Evolutionary conservation across 1,140 invertebrate genomes (phyloP), one percentile per base, ranked within the genome.

Genomic region (Nautilus pompilius): DNA sequence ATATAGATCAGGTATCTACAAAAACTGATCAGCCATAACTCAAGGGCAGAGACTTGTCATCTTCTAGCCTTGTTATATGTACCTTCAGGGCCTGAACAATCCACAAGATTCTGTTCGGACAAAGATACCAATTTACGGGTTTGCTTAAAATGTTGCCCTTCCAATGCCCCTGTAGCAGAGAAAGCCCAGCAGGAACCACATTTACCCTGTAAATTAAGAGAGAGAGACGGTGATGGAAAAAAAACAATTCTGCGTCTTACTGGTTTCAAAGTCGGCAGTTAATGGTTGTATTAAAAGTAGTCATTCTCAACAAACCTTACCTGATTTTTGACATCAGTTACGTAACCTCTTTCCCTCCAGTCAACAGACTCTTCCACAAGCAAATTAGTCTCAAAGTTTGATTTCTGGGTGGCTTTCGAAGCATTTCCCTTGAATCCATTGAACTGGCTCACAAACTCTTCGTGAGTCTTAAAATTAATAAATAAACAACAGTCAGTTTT

Each of bases 91-190:
- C 60, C 34, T 2, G 93, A 96, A 76, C 96, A 99, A 84, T 99
- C 97, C 26, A 99, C 86, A 49, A 99, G 84, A 82, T 99, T 98
- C 85, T 99, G 96, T 84, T 99, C 96, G 69, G 93, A 96, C 0
- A 99, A 87, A 2, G 93, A 95, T 2, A 96, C 87, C 22, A 99
- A 84, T 65, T 89, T 87, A 45, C 90, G 91, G 32, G 87, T 89
- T 79, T 91, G 88, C 65, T 93, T 88, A 83, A 91, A 96, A 82
- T 98, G 91, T 82, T 98, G 96, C 22, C 92, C 96, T 86, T 99
- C 96, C 26, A 99, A 82, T 1, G 96, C 84, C 28, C 96, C 97
- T 67, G 94, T 98, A 17, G 75, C 61, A 63, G 74, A 77, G 64
- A 77, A 77, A 24, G 75, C 72, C 74, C 73, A 78, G 49, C 73